Percentiles rank a stretch among this genome's conserved stretches.
Evolutionary conservation across 2,113 vertebrate species (phyloP).

Genomic region (Helogale parvula): DNA sequence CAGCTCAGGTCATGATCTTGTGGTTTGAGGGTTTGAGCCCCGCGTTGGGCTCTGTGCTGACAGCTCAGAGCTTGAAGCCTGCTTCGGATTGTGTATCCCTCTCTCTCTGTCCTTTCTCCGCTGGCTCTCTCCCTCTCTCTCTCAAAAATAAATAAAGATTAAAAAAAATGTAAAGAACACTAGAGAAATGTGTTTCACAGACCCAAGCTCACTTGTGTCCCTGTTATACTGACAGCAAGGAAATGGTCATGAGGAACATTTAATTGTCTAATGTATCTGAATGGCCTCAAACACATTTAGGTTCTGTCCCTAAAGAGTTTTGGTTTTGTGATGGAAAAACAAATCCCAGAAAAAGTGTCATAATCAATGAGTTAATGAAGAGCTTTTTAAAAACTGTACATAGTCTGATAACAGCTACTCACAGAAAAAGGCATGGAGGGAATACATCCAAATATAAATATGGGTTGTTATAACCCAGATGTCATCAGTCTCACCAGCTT

Average conservation of each 20-base stretch:
- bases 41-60: no score
- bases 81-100: no score
- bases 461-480: background rate
- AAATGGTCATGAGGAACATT: background rate
- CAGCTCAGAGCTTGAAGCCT: no score
- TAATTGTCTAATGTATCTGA: background rate
- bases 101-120: no score
- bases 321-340: background rate
- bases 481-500: background rate
- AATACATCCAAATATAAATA: background rate
- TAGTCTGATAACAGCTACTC: background rate
- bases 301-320: background rate
- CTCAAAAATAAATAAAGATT: no score
- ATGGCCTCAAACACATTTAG: background rate
- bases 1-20: no score
- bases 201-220: background rate
- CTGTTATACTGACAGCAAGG: background rate
- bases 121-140: no score
- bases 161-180: background rate
- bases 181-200: background rate
- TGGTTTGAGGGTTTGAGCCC: no score
- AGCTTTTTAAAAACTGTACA: background rate
- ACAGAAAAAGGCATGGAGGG: background rate
- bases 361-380: background rate
- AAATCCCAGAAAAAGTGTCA: background rate